A percentile compares a stretch with the other conserved stretches of the same genome.
phyloP scores from a whole-genome alignment of 2,888 invertebrate species.

The Keiferia lycopersicella region DNA sequence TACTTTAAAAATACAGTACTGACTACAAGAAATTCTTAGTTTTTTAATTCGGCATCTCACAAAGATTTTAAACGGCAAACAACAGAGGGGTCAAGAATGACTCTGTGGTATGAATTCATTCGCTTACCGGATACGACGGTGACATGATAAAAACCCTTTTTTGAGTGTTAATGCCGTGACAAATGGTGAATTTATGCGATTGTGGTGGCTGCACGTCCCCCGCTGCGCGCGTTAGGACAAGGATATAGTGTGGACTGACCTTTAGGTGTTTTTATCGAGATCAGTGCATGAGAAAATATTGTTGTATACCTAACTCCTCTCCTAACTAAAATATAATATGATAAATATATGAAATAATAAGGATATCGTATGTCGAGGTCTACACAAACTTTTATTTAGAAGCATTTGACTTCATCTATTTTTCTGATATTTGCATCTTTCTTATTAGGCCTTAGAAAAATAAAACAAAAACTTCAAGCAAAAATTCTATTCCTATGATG shows the following conservation, averaged over 20 bases:
- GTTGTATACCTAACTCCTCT: not conserved
- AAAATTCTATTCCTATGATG: too few relatives aligned
- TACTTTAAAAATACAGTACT: not conserved
- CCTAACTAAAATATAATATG: too few relatives aligned
- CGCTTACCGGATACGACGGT: conserved; percentile 75
- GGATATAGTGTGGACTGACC: conserved; percentile 40
- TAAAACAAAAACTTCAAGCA: too few relatives aligned
- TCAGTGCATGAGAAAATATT: not conserved
- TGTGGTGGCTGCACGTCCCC: conserved; percentile 63
- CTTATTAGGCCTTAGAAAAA: too few relatives aligned
- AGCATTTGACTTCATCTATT: too few relatives aligned
- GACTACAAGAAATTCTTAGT: not conserved
- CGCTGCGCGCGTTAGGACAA: conserved; percentile 58
- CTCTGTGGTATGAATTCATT: conserved; percentile 50
- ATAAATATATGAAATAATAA: too few relatives aligned
- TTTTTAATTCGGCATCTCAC: not conserved
- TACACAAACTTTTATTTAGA: too few relatives aligned
- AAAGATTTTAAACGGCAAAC: conserved; percentile 43
- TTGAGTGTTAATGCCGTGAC: conserved; percentile 80
- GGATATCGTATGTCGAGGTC: too few relatives aligned
- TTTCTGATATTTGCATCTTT: too few relatives aligned
- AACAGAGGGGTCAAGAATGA: conserved; percentile 61
- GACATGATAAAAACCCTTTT: conserved; percentile 79
- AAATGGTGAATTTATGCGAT: conserved; percentile 78
- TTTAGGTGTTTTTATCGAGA: conserved; percentile 29